phyloP scores from a whole-genome alignment of 2,888 invertebrate genomes.

The Galeruca laticollis region DNA sequence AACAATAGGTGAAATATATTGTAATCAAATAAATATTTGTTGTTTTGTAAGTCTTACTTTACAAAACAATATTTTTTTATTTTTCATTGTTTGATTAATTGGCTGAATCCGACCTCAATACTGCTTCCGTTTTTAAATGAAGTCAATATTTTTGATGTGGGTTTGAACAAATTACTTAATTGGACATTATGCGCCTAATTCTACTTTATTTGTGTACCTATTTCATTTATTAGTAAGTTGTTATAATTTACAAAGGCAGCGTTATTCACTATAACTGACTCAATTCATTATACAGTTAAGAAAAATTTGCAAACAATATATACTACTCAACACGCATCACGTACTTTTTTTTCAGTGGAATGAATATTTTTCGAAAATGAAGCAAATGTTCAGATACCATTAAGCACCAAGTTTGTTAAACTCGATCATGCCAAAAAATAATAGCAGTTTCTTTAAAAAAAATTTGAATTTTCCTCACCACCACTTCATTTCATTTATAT shows the following conservation, averaged over 20 bases:
- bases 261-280: neutral
- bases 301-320: too few relatives aligned
- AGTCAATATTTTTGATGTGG: conserved; percentile 21
- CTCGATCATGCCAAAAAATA: too few relatives aligned
- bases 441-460: too few relatives aligned
- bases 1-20: too few relatives aligned
- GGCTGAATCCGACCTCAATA: conserved; percentile 14
- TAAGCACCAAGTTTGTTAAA: too few relatives aligned
- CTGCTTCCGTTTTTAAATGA: conserved; percentile 19
- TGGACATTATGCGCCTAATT: conserved; percentile 16
- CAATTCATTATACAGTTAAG: too few relatives aligned
- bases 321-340: too few relatives aligned
- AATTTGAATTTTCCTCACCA: too few relatives aligned
- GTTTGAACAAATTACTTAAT: conserved; percentile 18
- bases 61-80: conserved; percentile 6
- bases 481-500: too few relatives aligned
- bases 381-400: neutral
- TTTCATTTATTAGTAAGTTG: conserved; percentile 18
- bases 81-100: conserved; percentile 17
- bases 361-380: neutral
- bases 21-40: neutral
- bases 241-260: conserved; percentile 6
- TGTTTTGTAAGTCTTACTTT: neutral
- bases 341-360: too few relatives aligned
- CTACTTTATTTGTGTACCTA: conserved; percentile 18